Conservation (phyloP, 2,888 invertebrate genomes). For the Nebria salina region DNA sequence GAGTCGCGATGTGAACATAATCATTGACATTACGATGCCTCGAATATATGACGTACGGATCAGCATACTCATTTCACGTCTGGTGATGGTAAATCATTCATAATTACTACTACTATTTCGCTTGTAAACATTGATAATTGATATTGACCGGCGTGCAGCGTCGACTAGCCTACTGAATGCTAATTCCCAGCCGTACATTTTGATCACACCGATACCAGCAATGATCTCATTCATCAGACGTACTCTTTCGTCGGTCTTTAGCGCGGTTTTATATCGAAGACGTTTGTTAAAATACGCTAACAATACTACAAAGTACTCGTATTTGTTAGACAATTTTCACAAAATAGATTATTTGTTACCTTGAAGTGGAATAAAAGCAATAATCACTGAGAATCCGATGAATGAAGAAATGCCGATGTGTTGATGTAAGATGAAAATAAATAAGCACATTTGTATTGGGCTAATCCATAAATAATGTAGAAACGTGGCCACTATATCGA, state of each 20-base stretch:
- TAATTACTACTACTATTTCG: neutral
- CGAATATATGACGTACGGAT: conserved; percentile 70
- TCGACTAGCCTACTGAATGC: conserved; percentile 75
- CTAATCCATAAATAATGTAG: conserved; percentile 79
- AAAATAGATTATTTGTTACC: conserved; percentile 55
- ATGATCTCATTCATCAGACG: conserved; percentile 90
- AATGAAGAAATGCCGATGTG: conserved; percentile 63
- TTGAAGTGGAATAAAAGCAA: conserved; percentile 71
- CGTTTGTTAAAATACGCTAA: conserved; percentile 65
- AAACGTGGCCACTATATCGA: conserved; percentile 75
- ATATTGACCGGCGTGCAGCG: conserved; percentile 67
- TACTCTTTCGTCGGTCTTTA: conserved; percentile 83
- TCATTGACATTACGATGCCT: conserved; percentile 74
- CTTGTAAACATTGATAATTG: neutral
- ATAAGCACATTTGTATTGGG: conserved; percentile 71
- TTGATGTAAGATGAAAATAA: conserved; percentile 67
- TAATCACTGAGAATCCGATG: conserved; percentile 65
- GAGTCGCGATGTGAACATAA: conserved; percentile 77
- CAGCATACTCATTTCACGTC: conserved; percentile 67
- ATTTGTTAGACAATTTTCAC: too few species aligned
- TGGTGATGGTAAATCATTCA: conserved; percentile 49
- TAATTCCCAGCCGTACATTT: conserved; percentile 95
- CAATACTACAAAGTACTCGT: conserved; percentile 57
- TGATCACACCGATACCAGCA: conserved; percentile 87
- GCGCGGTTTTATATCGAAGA: conserved; percentile 71